A percentile compares a stretch with the other conserved stretches of the same genome.
Conservation (phyloP, 2,797 vertebrate genomes). For the Danio jaintianensis region DNA sequence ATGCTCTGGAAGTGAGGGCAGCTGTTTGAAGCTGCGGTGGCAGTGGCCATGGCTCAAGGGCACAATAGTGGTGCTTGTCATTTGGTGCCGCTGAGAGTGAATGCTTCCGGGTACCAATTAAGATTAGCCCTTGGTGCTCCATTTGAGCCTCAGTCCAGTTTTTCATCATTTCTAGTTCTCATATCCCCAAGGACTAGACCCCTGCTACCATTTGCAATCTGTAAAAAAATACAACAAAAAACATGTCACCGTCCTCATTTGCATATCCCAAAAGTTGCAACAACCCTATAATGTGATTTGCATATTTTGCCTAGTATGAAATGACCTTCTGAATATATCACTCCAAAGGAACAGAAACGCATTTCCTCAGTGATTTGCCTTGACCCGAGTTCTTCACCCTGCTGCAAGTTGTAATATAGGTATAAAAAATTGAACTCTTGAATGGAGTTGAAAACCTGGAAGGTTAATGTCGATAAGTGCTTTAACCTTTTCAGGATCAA, state of each 20-base stretch:
- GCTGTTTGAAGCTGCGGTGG: conserved; percentile 21
- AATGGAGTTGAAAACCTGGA: background rate
- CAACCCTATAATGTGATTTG: conserved; percentile 27
- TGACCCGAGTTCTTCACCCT: background rate
- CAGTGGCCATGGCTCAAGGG: conserved; percentile 29
- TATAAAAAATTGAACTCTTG: background rate
- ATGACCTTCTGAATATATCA: conserved; percentile 10
- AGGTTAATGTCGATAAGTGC: background rate
- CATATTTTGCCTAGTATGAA: conserved; percentile 18
- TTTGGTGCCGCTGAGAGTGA: conserved; percentile 35
- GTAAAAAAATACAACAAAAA: conserved; percentile 16
- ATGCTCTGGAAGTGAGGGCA: background rate
- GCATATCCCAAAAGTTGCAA: conserved; percentile 15
- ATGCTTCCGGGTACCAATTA: conserved; percentile 40
- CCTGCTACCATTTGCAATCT: conserved; percentile 9
- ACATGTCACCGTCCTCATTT: conserved; percentile 5
- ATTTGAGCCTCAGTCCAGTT: conserved; percentile 13
- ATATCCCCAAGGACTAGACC: background rate
- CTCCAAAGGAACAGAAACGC: conserved; percentile 1
- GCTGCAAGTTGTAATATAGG: conserved; percentile 10
- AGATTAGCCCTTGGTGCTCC: conserved; percentile 30
- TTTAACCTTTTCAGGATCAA: conserved; percentile 18
- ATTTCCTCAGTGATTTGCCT: background rate
- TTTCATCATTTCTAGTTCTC: conserved; percentile 27
- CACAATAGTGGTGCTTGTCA: conserved; percentile 37